phyloP scores from a whole-genome alignment of 2,113 vertebrate genomes.

The Martes martes region DNA sequence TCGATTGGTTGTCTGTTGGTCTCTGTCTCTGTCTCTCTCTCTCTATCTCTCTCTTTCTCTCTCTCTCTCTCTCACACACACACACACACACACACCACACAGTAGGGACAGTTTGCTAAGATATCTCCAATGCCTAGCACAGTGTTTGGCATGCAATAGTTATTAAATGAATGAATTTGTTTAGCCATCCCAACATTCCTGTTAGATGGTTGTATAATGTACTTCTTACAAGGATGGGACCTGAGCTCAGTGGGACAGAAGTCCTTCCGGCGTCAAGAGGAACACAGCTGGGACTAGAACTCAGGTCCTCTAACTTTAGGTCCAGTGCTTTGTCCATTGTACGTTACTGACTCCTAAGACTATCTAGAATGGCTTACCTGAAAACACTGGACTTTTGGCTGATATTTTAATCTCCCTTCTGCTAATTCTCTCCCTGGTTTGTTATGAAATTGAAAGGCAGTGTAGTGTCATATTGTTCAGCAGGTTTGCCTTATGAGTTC shows the following conservation, averaged over 20 bases:
- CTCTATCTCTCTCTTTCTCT: background rate
- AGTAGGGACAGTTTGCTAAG: background rate
- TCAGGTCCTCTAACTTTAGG: background rate
- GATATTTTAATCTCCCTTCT: background rate
- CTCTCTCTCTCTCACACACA: background rate
- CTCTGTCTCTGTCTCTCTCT: background rate
- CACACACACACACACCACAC: background rate
- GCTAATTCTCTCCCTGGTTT: background rate
- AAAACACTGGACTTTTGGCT: background rate
- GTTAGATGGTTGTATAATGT: constrained; percentile 6
- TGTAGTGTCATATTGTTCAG: background rate
- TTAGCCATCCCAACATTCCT: constrained; percentile 3
- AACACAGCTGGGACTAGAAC: background rate
- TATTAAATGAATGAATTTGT: constrained; percentile 19
- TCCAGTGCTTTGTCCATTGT: background rate
- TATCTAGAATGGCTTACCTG: background rate
- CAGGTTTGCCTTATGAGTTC: background rate
- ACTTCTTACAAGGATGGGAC: background rate
- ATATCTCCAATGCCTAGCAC: background rate
- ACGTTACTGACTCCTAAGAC: background rate
- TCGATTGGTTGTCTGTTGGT: background rate
- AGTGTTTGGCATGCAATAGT: background rate
- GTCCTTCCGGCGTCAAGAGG: background rate
- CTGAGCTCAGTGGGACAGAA: background rate
- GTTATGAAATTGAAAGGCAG: constrained; percentile 10